These are phyloP conservation scores for Battus philenor DNA, from an alignment of 1,140 invertebrate species.

Conservation along the genomic window DNA sequence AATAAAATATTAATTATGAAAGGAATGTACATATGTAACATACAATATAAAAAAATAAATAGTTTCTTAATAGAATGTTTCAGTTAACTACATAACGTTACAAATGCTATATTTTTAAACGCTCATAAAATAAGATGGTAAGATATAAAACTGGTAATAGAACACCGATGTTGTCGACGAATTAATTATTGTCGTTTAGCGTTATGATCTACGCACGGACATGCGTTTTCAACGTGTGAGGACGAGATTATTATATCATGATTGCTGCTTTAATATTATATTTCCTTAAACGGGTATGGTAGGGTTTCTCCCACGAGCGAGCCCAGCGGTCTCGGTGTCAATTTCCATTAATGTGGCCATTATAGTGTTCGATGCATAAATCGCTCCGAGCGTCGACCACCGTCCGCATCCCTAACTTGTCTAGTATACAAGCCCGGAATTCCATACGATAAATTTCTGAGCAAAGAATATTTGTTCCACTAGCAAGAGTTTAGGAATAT, in stretches of 20 bases:
- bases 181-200: conserved; percentile 44
- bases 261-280: conserved; percentile 61
- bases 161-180: conserved; percentile 31
- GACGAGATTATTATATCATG: conserved; percentile 57
- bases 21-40: too few species aligned
- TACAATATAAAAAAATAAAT: too few species aligned
- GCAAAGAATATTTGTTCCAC: too few species aligned
- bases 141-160: conserved; percentile 25
- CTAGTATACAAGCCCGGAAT: too few species aligned
- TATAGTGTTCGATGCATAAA: conserved; percentile 54
- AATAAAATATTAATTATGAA: too few species aligned
- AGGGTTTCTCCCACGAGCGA: conserved; percentile 35
- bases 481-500: too few species aligned
- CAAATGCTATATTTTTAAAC: conserved; percentile 13
- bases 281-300: conserved; percentile 45
- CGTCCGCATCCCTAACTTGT: conserved; percentile 21
- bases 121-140: conserved; percentile 7
- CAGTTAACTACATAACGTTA: not conserved
- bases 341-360: conserved; percentile 61
- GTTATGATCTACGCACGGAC: conserved; percentile 29
- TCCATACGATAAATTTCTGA: too few species aligned
- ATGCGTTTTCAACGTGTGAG: conserved; percentile 44
- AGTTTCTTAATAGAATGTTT: too few species aligned
- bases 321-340: conserved; percentile 41
- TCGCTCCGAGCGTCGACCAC: conserved; percentile 48